Evolutionary conservation across 2,113 vertebrate genomes (phyloP).

Genomic region (Mesoclemmys tuberculata): DNA sequence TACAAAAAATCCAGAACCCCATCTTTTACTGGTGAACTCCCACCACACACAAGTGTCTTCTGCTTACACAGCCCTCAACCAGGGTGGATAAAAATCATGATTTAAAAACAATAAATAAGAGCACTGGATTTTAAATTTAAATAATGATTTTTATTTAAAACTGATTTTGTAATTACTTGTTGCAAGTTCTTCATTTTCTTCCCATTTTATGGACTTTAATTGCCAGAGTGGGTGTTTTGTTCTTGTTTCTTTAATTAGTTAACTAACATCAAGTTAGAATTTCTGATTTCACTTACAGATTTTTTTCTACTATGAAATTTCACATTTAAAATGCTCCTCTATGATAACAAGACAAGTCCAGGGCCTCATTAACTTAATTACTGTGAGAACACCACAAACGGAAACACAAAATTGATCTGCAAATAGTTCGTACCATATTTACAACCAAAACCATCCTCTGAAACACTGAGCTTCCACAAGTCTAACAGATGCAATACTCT

Average conservation of each 20-base stretch:
- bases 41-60: not conserved
- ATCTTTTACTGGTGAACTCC: not conserved
- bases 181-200: not conserved
- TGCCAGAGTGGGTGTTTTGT: not conserved
- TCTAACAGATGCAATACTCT: not conserved
- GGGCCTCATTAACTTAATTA: constrained; percentile 35
- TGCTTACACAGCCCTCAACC: not conserved
- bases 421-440: not conserved
- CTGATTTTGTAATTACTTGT: not conserved
- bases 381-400: constrained; percentile 1
- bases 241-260: constrained; percentile 44
- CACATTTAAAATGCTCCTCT: constrained; percentile 27
- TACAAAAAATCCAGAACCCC: not conserved
- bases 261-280: not conserved
- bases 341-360: not conserved
- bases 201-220: constrained; percentile 22
- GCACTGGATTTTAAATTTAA: not conserved
- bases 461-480: not conserved
- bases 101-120: not conserved
- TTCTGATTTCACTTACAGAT: not conserved
- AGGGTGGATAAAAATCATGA: not conserved
- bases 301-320: constrained; percentile 3
- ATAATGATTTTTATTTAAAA: not conserved
- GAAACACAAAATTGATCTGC: not conserved
- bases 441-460: not conserved